These are phyloP conservation scores for Atherix ibis DNA, from an alignment of 2,888 invertebrate species.

Conservation along the genomic window DNA sequence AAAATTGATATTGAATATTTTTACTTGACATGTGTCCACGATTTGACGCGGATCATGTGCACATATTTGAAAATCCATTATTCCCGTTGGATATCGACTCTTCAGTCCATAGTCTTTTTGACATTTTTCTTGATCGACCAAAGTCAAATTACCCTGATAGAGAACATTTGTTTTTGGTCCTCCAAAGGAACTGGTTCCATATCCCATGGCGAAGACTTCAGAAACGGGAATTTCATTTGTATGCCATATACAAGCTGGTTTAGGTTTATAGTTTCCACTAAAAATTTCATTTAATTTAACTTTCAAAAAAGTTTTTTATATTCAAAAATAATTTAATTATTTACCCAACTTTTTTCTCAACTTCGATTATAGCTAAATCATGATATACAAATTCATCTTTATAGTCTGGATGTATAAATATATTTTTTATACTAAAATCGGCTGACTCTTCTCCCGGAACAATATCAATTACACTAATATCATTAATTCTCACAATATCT, in stretches of 20 bases:
- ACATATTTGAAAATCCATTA: conserved; percentile 25
- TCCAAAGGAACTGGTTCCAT: conserved; percentile 38
- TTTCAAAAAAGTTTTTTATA: no score
- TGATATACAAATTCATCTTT: conserved; percentile 36
- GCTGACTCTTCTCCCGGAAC: conserved; percentile 27
- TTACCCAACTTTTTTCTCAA: no score
- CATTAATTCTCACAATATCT: conserved; percentile 34
- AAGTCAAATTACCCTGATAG: conserved; percentile 23
- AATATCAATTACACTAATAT: conserved; percentile 29
- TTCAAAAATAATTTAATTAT: no score
- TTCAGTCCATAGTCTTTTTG: conserved; percentile 8
- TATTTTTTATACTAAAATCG: conserved; percentile 25
- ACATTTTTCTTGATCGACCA: conserved; percentile 23
- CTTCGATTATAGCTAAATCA: conserved; percentile 45
- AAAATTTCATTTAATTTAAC: no score
- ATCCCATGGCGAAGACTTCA: conserved; percentile 43
- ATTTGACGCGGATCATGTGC: conserved; percentile 21
- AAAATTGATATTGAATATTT: rapidly evolving
- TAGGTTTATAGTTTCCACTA: no score
- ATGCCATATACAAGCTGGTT: conserved; percentile 43
- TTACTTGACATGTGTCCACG: conserved; percentile 26
- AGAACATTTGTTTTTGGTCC: conserved; percentile 22
- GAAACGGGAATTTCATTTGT: conserved; percentile 24
- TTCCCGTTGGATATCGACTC: conserved; percentile 14
- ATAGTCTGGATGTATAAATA: conserved; percentile 33